These are phyloP conservation scores for Halocaridina rubra DNA, from an alignment of 2,888 invertebrate genomes.

Conservation along the genomic window DNA sequence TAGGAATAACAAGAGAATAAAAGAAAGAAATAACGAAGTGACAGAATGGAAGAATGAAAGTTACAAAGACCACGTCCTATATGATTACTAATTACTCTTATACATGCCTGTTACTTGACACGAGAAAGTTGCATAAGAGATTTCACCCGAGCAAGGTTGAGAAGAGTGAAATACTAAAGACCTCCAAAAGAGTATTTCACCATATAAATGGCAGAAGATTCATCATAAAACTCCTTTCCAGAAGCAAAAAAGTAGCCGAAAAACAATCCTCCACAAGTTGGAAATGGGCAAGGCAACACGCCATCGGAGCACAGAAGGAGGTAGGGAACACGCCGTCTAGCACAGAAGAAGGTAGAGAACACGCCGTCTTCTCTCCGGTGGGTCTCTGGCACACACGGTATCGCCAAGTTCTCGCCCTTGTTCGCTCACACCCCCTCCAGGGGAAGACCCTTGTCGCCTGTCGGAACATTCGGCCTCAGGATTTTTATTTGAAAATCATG, in stretches of 20 bases:
- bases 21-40: no score
- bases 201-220: no score
- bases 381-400: constrained; percentile 35
- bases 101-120: no score
- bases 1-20: no score
- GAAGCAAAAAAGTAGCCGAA: constrained; percentile 45
- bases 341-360: constrained; percentile 30
- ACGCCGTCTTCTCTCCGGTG: constrained; percentile 25
- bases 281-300: neutral
- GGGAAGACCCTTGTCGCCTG: constrained; percentile 41
- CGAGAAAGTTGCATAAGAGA: no score
- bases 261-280: neutral
- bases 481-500: constrained; percentile 49
- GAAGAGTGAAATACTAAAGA: no score
- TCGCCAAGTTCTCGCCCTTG: constrained; percentile 38
- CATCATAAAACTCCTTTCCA: neutral
- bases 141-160: no score
- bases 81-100: no score
- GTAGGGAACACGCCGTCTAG: neutral
- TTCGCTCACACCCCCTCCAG: constrained; percentile 42
- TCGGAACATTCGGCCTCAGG: constrained; percentile 35
- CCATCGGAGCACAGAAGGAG: constrained; percentile 26
- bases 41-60: no score
- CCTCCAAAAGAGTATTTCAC: no score
- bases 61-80: no score